Percentiles rank a stretch among this genome's conserved stretches.
Evolutionary conservation across 2,113 vertebrate species (phyloP).

Genomic region (Montifringilla adamsi): DNA sequence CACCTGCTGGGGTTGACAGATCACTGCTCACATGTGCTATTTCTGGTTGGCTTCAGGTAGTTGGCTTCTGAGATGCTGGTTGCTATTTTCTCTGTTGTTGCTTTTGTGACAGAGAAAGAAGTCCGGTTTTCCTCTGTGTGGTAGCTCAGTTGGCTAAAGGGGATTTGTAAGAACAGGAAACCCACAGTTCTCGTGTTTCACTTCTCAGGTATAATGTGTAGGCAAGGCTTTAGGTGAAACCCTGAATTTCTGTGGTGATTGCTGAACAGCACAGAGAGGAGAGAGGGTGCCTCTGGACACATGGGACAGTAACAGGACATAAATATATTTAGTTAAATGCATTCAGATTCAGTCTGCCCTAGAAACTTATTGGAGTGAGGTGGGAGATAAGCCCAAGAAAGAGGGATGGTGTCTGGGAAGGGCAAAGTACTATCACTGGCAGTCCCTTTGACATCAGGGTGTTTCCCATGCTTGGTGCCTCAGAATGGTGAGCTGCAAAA

Average conservation of each 20-base stretch:
- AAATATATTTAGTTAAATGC: neutral
- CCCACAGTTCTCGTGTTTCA: neutral
- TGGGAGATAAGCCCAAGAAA: neutral
- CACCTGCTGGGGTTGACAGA: neutral
- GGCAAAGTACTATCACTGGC: neutral
- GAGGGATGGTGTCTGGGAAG: neutral
- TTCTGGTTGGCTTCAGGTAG: neutral
- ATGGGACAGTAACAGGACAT: neutral
- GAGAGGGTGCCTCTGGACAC: neutral
- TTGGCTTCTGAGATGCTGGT: neutral
- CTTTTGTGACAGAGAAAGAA: neutral
- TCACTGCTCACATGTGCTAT: neutral
- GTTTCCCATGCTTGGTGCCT: neutral
- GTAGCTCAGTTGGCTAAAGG: neutral
- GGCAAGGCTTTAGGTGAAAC: neutral
- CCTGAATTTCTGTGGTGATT: neutral
- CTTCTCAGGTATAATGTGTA: rapidly evolving
- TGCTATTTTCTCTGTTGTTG: neutral
- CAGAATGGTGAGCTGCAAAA: neutral
- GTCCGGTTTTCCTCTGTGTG: rapidly evolving
- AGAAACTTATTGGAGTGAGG: neutral
- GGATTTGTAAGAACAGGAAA: neutral
- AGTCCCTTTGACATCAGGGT: rapidly evolving
- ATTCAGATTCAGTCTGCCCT: neutral
- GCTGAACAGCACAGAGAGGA: neutral